Evolutionary conservation across 92 coral and sea anemone genomes (phyloP).

Genomic region (Paramuricea clavata): DNA sequence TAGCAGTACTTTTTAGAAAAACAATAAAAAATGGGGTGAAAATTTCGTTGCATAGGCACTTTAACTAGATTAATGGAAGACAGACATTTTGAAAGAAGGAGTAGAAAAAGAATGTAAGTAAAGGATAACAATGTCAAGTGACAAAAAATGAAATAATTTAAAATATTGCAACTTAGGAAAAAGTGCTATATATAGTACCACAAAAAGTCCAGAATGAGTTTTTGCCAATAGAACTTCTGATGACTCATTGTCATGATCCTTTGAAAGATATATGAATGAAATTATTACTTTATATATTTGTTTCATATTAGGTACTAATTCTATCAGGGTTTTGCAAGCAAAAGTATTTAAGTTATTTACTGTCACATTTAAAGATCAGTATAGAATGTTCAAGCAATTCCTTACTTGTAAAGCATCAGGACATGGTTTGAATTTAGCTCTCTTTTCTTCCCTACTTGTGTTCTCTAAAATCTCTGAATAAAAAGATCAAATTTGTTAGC

Average conservation of each 20-base stretch:
- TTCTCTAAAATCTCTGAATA: constrained; percentile 81
- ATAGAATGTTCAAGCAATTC: background rate
- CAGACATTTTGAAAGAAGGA: too few relatives aligned
- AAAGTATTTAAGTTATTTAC: too few relatives aligned
- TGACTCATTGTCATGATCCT: constrained; percentile 96
- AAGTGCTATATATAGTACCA: constrained; percentile 61
- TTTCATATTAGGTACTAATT: too few relatives aligned
- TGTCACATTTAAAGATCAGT: too few relatives aligned
- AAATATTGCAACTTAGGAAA: too few relatives aligned
- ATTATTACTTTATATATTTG: background rate
- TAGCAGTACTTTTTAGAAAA: too few relatives aligned
- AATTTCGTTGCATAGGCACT: too few relatives aligned
- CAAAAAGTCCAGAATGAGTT: constrained; percentile 86
- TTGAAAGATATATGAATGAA: background rate
- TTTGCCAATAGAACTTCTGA: constrained; percentile 94
- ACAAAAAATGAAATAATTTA: background rate
- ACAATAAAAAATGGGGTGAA: background rate
- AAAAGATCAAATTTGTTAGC: background rate
- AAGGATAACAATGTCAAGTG: background rate
- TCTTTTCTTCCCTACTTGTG: constrained; percentile 86
- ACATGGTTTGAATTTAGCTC: constrained; percentile 85
- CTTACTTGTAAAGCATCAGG: constrained; percentile 93
- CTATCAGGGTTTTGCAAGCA: too few relatives aligned
- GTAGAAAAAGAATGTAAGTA: background rate
- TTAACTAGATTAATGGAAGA: too few relatives aligned